A percentile compares a stretch with the other conserved stretches of the same genome.
These are phyloP conservation scores for Hipposideros armiger DNA, from an alignment of 2,113 vertebrate genomes.

Conservation along the genomic window DNA sequence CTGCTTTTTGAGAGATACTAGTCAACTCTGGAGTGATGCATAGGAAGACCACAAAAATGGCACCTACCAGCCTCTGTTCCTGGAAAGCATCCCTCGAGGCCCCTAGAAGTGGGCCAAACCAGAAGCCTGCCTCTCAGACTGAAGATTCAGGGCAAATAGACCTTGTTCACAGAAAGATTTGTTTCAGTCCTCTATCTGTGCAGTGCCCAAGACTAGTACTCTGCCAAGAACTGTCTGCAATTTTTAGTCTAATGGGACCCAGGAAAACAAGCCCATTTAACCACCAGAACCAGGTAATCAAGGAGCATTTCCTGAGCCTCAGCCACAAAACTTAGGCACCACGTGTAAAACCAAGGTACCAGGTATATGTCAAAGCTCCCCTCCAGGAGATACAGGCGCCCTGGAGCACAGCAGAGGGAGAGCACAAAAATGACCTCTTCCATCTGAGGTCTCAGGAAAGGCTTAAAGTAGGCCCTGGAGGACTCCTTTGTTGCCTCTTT, in stretches of 20 bases:
- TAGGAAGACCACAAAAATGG: not conserved
- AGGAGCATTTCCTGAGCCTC: too few species aligned
- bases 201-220: not conserved
- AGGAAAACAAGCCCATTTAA: not conserved
- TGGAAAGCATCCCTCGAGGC: not conserved
- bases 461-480: too few species aligned
- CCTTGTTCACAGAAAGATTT: not conserved
- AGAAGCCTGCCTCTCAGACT: not conserved
- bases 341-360: too few species aligned
- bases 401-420: too few species aligned
- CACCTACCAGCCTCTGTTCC: not conserved
- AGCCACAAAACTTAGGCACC: too few species aligned
- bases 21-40: not conserved
- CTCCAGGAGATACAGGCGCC: too few species aligned
- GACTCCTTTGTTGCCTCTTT: too few species aligned
- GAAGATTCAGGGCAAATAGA: not conserved
- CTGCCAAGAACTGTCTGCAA: not conserved
- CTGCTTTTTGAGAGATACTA: not conserved
- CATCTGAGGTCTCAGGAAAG: too few species aligned
- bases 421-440: too few species aligned
- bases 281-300: not conserved
- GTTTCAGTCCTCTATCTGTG: not conserved
- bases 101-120: not conserved
- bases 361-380: too few species aligned
- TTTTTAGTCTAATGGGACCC: not conserved